These are phyloP conservation scores for Lepus oiostolus DNA, from an alignment of 2,797 vertebrate genomes.

Conservation along the genomic window DNA sequence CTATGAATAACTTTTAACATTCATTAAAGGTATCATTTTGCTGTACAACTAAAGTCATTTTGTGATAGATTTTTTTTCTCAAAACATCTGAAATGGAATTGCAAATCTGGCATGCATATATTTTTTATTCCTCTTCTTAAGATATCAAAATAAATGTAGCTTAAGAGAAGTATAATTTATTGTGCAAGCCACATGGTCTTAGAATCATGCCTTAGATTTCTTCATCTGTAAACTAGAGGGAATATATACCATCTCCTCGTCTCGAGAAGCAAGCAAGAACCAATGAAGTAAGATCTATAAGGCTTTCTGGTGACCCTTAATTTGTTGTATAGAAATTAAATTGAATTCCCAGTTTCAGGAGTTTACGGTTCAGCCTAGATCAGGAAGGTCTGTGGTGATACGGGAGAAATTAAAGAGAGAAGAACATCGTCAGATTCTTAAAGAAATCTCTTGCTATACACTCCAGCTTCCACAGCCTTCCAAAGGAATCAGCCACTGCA, in stretches of 20 bases:
- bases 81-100: slow-evolving; percentile 34
- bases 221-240: slow-evolving; percentile 35
- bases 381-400: neutral
- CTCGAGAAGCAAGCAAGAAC: slow-evolving; percentile 40
- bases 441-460: slow-evolving; percentile 45
- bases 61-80: slow-evolving; percentile 50
- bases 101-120: slow-evolving; percentile 10
- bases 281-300: neutral
- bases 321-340: slow-evolving; percentile 54
- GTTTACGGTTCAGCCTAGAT: slow-evolving; percentile 60
- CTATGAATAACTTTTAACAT: slow-evolving; percentile 50
- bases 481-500: slow-evolving; percentile 56
- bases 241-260: neutral
- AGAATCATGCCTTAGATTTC: slow-evolving; percentile 53
- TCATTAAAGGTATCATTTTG: slow-evolving; percentile 16
- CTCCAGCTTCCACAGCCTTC: slow-evolving; percentile 21
- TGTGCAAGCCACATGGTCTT: neutral
- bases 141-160: slow-evolving; percentile 41
- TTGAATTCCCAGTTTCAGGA: slow-evolving; percentile 57
- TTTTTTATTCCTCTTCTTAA: slow-evolving; percentile 54
- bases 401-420: slow-evolving; percentile 30
- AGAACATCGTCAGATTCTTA: slow-evolving; percentile 63
- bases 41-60: slow-evolving; percentile 49
- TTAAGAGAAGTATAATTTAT: slow-evolving; percentile 22
- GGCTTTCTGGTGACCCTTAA: slow-evolving; percentile 47